phyloP scores from a whole-genome alignment of 2,888 invertebrate genomes.

The Drosophila incognita region DNA sequence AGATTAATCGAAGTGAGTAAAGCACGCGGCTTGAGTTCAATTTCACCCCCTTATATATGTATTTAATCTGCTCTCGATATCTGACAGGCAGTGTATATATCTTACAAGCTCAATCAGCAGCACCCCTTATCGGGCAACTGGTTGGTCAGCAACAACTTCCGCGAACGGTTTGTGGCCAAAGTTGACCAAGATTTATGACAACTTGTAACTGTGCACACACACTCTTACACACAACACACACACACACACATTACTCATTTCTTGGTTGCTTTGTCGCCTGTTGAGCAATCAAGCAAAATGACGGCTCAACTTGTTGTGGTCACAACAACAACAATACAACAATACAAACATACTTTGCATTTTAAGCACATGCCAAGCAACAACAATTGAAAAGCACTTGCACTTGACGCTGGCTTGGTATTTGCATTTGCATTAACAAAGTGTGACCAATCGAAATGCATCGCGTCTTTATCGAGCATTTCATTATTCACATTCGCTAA shows the following conservation, averaged over 20 bases:
- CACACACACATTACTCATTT: slow-evolving; percentile 34
- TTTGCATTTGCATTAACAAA: slow-evolving; percentile 39
- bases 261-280: slow-evolving; percentile 53
- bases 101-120: slow-evolving; percentile 19
- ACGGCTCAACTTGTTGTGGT: slow-evolving; percentile 57
- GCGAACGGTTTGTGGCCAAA: slow-evolving; percentile 11
- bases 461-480: slow-evolving; percentile 38
- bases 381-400: slow-evolving; percentile 48
- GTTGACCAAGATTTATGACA: slow-evolving; percentile 48
- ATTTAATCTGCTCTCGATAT: slow-evolving; percentile 5
- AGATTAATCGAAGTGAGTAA: background rate
- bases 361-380: slow-evolving; percentile 58
- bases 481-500: slow-evolving; percentile 39
- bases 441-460: slow-evolving; percentile 33
- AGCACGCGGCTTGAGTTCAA: background rate
- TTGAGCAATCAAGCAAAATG: slow-evolving; percentile 52
- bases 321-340: slow-evolving; percentile 21
- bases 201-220: slow-evolving; percentile 17
- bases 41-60: background rate
- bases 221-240: slow-evolving; percentile 8
- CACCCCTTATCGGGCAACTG: slow-evolving; percentile 50
- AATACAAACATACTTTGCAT: slow-evolving; percentile 61
- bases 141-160: slow-evolving; percentile 48
- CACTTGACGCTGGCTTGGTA: slow-evolving; percentile 33
- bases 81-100: background rate